Evolutionary conservation across 2,797 vertebrate genomes (phyloP).

Genomic region (Cuniculus paca): DNA sequence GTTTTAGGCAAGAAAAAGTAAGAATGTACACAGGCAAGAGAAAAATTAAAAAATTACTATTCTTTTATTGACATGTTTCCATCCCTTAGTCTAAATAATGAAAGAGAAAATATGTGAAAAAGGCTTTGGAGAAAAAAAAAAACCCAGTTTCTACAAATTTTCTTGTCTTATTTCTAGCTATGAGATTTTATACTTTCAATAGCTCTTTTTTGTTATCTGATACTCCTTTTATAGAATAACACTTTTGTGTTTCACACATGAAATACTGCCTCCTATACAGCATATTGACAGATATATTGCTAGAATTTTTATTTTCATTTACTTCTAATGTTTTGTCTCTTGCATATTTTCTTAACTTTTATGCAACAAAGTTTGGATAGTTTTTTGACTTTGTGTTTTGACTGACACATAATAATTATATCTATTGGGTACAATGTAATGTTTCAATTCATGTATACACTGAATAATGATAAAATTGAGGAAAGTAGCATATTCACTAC

Average conservation of each 20-base stretch:
- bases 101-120: slow-evolving; percentile 20
- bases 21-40: background rate
- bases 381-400: background rate
- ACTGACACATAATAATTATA: background rate
- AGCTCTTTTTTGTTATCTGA: background rate
- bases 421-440: background rate
- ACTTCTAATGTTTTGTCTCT: background rate
- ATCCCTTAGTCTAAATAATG: background rate
- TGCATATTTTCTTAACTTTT: background rate
- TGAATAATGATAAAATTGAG: background rate
- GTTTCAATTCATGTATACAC: background rate
- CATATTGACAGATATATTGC: background rate
- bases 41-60: background rate
- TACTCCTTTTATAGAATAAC: background rate
- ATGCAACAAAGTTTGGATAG: background rate
- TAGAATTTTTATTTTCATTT: slow-evolving; percentile 10
- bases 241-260: background rate
- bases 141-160: background rate
- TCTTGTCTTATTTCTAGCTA: background rate
- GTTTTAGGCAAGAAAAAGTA: background rate
- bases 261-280: background rate
- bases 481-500: background rate
- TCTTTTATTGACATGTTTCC: background rate
- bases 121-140: background rate
- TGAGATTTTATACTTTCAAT: background rate